A percentile compares a stretch with the other conserved stretches of the same genome.
Evolutionary conservation across 2,797 vertebrate genomes (phyloP).

Genomic region (Xyrichtys novacula): DNA sequence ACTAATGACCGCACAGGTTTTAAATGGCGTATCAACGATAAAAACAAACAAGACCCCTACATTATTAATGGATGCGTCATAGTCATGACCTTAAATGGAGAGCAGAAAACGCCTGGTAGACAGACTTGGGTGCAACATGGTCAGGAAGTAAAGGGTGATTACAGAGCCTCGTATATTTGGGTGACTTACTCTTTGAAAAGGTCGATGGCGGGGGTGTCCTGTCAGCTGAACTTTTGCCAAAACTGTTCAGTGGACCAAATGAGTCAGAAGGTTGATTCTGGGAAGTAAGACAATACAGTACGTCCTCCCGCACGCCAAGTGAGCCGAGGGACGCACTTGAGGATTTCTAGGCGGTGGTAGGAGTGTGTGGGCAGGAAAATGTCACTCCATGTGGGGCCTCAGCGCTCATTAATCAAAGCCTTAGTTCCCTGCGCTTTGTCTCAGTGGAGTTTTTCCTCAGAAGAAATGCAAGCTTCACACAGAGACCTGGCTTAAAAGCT

Average conservation of each 20-base stretch:
- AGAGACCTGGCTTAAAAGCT: conserved; percentile 19
- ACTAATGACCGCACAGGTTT: neutral
- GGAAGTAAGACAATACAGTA: conserved; percentile 74
- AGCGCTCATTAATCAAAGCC: conserved; percentile 49
- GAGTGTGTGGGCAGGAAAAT: conserved; percentile 38
- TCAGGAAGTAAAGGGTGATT: conserved; percentile 62
- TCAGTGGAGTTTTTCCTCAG: conserved; percentile 26
- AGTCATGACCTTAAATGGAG: conserved; percentile 19
- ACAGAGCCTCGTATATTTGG: conserved; percentile 49
- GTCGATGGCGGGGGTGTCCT: conserved; percentile 61
- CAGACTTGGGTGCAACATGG: conserved; percentile 13
- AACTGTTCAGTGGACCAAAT: conserved; percentile 37
- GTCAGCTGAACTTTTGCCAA: conserved; percentile 56
- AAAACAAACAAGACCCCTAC: neutral
- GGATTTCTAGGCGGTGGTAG: conserved; percentile 27
- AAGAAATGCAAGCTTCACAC: conserved; percentile 35
- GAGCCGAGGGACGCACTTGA: conserved; percentile 28
- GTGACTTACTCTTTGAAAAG: conserved; percentile 68
- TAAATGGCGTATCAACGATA: conserved; percentile 33
- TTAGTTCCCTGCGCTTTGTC: conserved; percentile 34
- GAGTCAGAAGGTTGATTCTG: conserved; percentile 78
- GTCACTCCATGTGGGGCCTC: conserved; percentile 35
- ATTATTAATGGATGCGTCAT: conserved; percentile 9
- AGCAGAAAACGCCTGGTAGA: conserved; percentile 5
- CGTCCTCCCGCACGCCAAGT: conserved; percentile 36